Conservation (phyloP, 2,888 invertebrate genomes). For the Liopterus haemorrhoidalis region DNA sequence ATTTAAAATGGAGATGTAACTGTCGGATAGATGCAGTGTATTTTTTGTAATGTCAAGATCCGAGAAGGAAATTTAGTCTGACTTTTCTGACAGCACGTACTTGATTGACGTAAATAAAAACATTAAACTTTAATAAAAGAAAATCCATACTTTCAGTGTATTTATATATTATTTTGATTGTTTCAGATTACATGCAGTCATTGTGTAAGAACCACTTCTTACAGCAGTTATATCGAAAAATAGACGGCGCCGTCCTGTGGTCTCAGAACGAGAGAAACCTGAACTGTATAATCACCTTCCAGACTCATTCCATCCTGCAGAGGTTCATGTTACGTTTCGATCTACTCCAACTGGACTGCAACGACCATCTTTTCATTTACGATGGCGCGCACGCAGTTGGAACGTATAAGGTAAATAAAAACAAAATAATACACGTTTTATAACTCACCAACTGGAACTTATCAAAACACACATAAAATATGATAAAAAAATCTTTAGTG, state of each 20-base stretch:
- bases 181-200: constrained; percentile 82
- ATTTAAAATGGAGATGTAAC: too few relatives aligned
- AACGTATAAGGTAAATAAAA: constrained; percentile 82
- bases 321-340: constrained; percentile 92
- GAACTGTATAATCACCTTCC: constrained; percentile 89
- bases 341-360: constrained; percentile 85
- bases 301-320: constrained; percentile 90
- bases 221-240: constrained; percentile 81
- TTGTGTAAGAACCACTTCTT: constrained; percentile 86
- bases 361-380: constrained; percentile 87
- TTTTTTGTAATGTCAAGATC: too few relatives aligned
- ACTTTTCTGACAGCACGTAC: too few relatives aligned
- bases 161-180: constrained; percentile 30
- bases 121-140: too few relatives aligned
- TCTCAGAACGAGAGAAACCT: constrained; percentile 86
- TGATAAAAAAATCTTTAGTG: too few relatives aligned
- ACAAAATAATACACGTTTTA: constrained; percentile 36
- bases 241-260: constrained; percentile 85
- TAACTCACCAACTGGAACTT: constrained; percentile 19
- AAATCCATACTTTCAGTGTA: too few relatives aligned
- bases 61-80: too few relatives aligned
- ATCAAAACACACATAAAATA: constrained; percentile 16
- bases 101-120: too few relatives aligned
- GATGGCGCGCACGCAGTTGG: constrained; percentile 89
- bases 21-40: too few relatives aligned